Evolutionary conservation across 2,797 vertebrate species (phyloP), one percentile per base, ranked within the genome.

Genomic region (Toxotes lorentzi): DNA sequence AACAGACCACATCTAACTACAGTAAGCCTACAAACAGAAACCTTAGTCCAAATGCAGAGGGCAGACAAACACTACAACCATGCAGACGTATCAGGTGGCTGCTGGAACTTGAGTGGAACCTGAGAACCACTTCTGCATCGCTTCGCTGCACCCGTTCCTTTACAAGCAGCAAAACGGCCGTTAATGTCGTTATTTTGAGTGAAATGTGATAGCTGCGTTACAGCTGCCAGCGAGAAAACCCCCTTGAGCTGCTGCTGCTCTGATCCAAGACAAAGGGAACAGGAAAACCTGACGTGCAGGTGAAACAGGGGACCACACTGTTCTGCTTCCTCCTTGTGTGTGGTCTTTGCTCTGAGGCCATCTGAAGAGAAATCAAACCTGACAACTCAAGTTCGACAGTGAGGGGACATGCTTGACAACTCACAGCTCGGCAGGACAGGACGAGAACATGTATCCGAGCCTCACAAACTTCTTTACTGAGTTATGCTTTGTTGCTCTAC

Each of bases 171-270:
- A 57, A 73, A 78, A 70, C 9, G 45, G 71, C 88, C 67, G 82
- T 91, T 92, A 86, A 75, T 24, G 84, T 27, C 58, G 85, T 89
- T 91, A 76, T 50, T 89, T 65, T 48, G 65, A 4, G 6, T 0
- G 62, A 76, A 91, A 93, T 70, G 56, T 0, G 79, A 93, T 83
- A 76, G 24, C 57, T 14, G 41, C 1, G 2, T 23, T 56, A 19
- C 30, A 7, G 21, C 23, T 17, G 50, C 23, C 17, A 12, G 14
- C 0, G 41, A 66, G 5, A 69, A 70, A 38, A 5, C 27, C 30
- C 47, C 1, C 4, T 27, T 8, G 66, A 30, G 27, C 27, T 63
- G 47, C 30, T 50, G 57, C 12, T 77, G 56, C 57, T 64, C 58
- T n/a, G n/a, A 45, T 47, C 40, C n/a, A 27, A 17, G 66, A 79